Conservation (phyloP, 2,888 invertebrate species). For the Ectemnius continuus region DNA sequence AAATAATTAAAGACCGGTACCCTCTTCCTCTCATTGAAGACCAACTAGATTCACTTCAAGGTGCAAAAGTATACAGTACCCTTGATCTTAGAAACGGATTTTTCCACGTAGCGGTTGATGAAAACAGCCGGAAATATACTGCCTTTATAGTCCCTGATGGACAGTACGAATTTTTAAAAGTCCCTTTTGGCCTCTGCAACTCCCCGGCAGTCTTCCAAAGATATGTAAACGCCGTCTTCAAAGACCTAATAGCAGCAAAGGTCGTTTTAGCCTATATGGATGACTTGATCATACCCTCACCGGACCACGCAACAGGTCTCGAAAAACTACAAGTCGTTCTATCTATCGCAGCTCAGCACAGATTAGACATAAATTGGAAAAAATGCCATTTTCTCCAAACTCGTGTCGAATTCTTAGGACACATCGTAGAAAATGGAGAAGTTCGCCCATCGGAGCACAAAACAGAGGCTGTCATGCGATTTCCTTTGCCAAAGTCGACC, state of each 20-base stretch:
- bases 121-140: conserved; percentile 59
- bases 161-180: conserved; percentile 58
- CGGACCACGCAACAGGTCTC: not conserved
- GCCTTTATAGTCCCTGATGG: conserved; percentile 61
- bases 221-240: conserved; percentile 47
- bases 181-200: conserved; percentile 60
- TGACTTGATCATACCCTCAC: conserved; percentile 14
- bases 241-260: conserved; percentile 27
- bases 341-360: not conserved
- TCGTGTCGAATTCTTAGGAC: conserved; percentile 1
- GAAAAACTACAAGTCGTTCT: not conserved
- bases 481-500: conserved; percentile 26
- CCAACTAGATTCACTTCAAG: no score
- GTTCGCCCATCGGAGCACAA: conserved; percentile 31
- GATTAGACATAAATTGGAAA: conserved; percentile 16
- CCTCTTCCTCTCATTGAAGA: conserved; percentile 26
- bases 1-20: conserved; percentile 21
- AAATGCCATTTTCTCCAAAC: conserved; percentile 16
- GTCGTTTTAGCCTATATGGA: conserved; percentile 14
- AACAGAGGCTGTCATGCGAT: conserved; percentile 39
- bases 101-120: conserved; percentile 60
- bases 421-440: conserved; percentile 12
- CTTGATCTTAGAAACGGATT: conserved; percentile 55
- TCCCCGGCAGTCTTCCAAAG: conserved; percentile 39
- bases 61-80: conserved; percentile 7